Base-by-base conservation (phyloP, 2,888 invertebrate genomes). In the Acanthococcus lagerstroemiae region DNA sequence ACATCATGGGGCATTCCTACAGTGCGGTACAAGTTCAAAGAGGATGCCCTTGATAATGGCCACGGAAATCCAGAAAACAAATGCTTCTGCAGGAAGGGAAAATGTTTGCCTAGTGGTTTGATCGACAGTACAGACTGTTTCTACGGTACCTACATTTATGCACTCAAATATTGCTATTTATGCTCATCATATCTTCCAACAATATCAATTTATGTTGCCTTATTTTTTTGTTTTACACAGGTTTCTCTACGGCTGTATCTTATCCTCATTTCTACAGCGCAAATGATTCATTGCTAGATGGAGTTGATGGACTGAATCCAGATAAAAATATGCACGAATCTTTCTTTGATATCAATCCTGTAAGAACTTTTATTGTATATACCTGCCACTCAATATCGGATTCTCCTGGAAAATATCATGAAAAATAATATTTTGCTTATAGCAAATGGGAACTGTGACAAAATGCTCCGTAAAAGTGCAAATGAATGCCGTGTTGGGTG, bases 191-290 rank as follows among this genome's bases (percentile, higher is more conserved):
- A 2, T 37, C 3, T 1, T 17, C 21, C 19, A 19, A 48, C 2
- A 19, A 48, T 48, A 37, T 37, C 37, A 9, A 37, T 21, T 48
- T 19, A 15, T 1, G 7, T 37, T 37, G 15, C 15, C n/a, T n/a
- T n/a, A n/a, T 9, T 37, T 37, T 37, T 37, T 9, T 9, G 7
- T 7, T 15, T 37, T 4, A 45, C n/a, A n/a, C 24, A 81, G 81
- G 92, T 0, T 92, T 92, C 74, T 93, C 93, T 0, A 90, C 93
- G 50, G 88, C 90, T 0, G 78, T 92, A 5, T 91, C 92, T 48
- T 90, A 87, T 75, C 93, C 93, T 0, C 93, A 94, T 75, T 93
- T 90, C 75, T 84, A 87, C 75, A 82, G 87, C 68, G 83, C 84
- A 0, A n/a, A n/a, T n/a, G 88, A 89, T 69, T 81, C 83, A 0